Percentiles rank a stretch among this genome's conserved stretches.
Evolutionary conservation across 2,888 invertebrate genomes (phyloP).

Genomic region (Dasysyrphus albostriatus): DNA sequence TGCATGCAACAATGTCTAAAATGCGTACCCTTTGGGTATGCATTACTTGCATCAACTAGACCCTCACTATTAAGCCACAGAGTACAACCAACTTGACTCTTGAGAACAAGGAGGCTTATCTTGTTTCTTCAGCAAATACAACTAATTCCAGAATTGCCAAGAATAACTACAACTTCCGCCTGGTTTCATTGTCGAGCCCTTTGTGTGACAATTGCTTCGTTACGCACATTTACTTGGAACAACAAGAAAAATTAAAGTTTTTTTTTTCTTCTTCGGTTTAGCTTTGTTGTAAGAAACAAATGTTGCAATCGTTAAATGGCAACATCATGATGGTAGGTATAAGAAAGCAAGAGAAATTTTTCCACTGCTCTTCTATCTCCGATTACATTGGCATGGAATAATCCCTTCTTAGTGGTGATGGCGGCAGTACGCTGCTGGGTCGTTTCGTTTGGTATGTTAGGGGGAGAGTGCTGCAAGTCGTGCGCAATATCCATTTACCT

Average conservation of each 20-base stretch:
- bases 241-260: slow-evolving; percentile 50
- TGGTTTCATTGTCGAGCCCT: slow-evolving; percentile 61
- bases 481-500: slow-evolving; percentile 65
- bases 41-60: slow-evolving; percentile 34
- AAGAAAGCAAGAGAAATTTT: slow-evolving; percentile 62
- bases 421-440: background rate
- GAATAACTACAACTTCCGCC: slow-evolving; percentile 65
- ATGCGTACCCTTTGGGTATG: slow-evolving; percentile 27
- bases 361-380: slow-evolving; percentile 58
- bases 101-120: slow-evolving; percentile 36
- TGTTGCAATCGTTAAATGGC: slow-evolving; percentile 50
- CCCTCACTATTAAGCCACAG: slow-evolving; percentile 35
- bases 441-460: background rate
- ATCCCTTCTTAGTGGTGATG: slow-evolving; percentile 56
- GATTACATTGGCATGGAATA: slow-evolving; percentile 58
- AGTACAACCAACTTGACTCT: slow-evolving; percentile 35
- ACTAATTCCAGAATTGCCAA: slow-evolving; percentile 25
- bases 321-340: slow-evolving; percentile 22
- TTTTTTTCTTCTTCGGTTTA: slow-evolving; percentile 6
- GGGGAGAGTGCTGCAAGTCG: slow-evolving; percentile 27
- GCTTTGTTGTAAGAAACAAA: slow-evolving; percentile 34
- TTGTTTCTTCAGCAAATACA: slow-evolving; percentile 45
- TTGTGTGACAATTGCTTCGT: slow-evolving; percentile 66
- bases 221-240: slow-evolving; percentile 71
- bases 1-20: slow-evolving; percentile 32